These are phyloP conservation scores for Papilio machaon DNA, from an alignment of 1,140 invertebrate genomes.

Conservation along the genomic window DNA sequence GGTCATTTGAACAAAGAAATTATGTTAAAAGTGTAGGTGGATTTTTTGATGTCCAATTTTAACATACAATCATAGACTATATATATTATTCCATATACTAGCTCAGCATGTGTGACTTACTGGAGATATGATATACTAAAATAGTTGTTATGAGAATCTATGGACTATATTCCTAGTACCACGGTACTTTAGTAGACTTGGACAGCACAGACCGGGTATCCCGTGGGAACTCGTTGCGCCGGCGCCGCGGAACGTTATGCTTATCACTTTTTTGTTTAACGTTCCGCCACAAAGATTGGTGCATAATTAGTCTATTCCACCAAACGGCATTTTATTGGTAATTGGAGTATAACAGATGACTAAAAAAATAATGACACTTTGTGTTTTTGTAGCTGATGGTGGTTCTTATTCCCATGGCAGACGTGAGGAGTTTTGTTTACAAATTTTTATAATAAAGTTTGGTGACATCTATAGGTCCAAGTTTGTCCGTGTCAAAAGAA, in stretches of 20 bases:
- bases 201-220: not conserved
- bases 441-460: not conserved
- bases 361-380: constrained; percentile 31
- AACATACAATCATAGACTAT: not conserved
- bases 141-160: not conserved
- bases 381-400: constrained; percentile 13
- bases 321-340: constrained; percentile 39
- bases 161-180: not conserved
- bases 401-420: not conserved
- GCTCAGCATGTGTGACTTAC: not conserved
- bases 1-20: constrained; percentile 8
- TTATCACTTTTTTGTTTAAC: constrained; percentile 38
- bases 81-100: not conserved
- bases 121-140: not conserved
- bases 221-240: constrained; percentile 23
- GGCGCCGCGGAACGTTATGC: constrained; percentile 29
- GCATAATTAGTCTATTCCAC: constrained; percentile 39
- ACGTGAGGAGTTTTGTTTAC: not conserved
- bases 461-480: not conserved
- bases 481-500: not conserved
- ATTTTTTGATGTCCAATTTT: not conserved
- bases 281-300: constrained; percentile 38
- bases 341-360: constrained; percentile 37
- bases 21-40: not conserved
- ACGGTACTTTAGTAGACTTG: not conserved